Evolutionary conservation across 2,797 vertebrate genomes (phyloP).

Genomic region (Loris lydekkerianus): DNA sequence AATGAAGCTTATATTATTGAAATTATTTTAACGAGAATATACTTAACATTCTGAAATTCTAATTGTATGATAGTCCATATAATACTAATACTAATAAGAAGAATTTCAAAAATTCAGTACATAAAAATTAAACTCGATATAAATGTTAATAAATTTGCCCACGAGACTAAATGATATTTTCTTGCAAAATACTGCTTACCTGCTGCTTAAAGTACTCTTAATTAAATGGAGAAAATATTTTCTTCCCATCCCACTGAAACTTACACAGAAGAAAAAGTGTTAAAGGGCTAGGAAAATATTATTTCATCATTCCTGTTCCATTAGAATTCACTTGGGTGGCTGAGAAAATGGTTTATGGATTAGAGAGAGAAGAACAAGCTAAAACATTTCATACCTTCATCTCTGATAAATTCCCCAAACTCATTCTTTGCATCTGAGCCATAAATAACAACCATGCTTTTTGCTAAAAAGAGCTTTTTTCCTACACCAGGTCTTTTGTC

Average conservation of each 20-base stretch:
- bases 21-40: conserved; percentile 63
- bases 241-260: conserved; percentile 85
- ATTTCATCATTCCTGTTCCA: conserved; percentile 94
- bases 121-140: conserved; percentile 27
- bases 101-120: conserved; percentile 32
- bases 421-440: conserved; percentile 93
- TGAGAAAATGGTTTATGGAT: conserved; percentile 95
- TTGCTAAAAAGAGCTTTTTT: conserved; percentile 92
- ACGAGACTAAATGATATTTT: conserved; percentile 84
- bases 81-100: conserved; percentile 52
- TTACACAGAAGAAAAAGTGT: conserved; percentile 91
- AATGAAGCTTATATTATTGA: not conserved
- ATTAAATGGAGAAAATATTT: conserved; percentile 83
- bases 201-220: conserved; percentile 85
- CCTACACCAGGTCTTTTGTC: conserved; percentile 93
- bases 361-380: conserved; percentile 93
- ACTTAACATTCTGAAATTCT: conserved; percentile 41
- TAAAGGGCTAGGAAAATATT: conserved; percentile 93
- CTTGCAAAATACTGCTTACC: conserved; percentile 83
- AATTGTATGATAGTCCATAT: conserved; percentile 41
- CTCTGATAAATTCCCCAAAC: conserved; percentile 94
- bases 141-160: conserved; percentile 79
- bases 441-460: conserved; percentile 94
- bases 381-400: conserved; percentile 94
- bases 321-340: conserved; percentile 95